These are phyloP conservation scores for Catharus minimus DNA, from an alignment of 2,113 vertebrate species.

Conservation along the genomic window DNA sequence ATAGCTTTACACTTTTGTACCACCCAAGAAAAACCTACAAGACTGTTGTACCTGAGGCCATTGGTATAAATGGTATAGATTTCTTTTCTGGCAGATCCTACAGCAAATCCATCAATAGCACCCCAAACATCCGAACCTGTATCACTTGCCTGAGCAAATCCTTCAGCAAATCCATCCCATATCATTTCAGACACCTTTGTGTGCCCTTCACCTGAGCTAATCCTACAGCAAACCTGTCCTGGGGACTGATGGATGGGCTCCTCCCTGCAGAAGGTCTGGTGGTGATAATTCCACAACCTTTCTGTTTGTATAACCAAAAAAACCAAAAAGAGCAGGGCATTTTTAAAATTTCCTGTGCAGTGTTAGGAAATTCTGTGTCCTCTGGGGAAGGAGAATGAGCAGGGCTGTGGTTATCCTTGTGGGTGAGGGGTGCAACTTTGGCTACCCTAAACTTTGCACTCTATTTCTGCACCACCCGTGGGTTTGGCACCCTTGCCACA, in stretches of 20 bases:
- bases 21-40: background rate
- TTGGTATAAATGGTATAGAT: background rate
- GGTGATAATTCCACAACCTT: background rate
- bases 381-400: background rate
- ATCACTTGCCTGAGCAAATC: background rate
- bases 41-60: background rate
- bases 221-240: background rate
- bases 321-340: background rate
- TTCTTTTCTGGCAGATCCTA: background rate
- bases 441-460: background rate
- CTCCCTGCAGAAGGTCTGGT: background rate
- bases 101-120: background rate
- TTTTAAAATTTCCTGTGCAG: background rate
- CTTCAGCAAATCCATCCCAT: background rate
- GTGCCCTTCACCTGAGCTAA: slow-evolving; percentile 10
- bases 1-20: background rate
- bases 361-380: background rate
- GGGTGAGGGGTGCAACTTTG: background rate
- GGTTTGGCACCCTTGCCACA: background rate
- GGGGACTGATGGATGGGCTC: background rate
- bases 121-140: background rate
- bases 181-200: background rate
- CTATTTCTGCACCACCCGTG: background rate
- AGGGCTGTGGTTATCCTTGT: background rate
- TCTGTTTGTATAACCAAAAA: background rate